Conservation (phyloP, 2,888 invertebrate genomes). For the Agonopterix alstromeriana region DNA sequence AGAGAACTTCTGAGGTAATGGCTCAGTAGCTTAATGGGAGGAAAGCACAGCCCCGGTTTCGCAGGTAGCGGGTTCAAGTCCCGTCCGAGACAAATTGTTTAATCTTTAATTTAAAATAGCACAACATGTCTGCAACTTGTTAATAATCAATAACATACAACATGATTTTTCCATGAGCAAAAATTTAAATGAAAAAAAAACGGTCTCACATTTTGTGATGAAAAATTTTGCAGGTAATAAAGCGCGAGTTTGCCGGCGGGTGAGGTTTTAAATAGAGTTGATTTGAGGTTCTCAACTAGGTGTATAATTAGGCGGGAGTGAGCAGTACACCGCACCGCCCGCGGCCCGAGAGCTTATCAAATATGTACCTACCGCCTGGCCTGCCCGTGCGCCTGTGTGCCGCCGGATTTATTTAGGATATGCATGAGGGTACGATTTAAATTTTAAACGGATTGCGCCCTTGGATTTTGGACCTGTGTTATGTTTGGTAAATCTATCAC, state of each 20-base stretch:
- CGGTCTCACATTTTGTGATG: neutral
- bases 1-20: too few species aligned
- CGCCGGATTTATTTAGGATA: slow-evolving; percentile 75
- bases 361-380: slow-evolving; percentile 70
- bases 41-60: too few species aligned
- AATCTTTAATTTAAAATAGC: too few species aligned
- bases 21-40: too few species aligned
- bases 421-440: slow-evolving; percentile 76
- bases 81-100: too few species aligned
- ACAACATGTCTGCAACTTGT: too few species aligned
- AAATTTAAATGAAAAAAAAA: neutral
- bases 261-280: slow-evolving; percentile 40
- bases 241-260: slow-evolving; percentile 15
- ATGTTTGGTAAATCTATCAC: slow-evolving; percentile 70
- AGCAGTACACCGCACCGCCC: slow-evolving; percentile 44
- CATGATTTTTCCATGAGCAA: neutral
- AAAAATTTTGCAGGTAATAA: neutral
- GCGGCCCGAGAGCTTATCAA: slow-evolving; percentile 61
- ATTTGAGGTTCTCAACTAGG: slow-evolving; percentile 51
- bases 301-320: slow-evolving; percentile 66
- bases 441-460: slow-evolving; percentile 76
- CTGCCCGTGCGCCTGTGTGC: slow-evolving; percentile 37
- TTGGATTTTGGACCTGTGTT: slow-evolving; percentile 66
- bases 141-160: neutral
- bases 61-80: too few species aligned